phyloP scores from a whole-genome alignment of 2,888 invertebrate genomes.

The Amorpha juglandis region DNA sequence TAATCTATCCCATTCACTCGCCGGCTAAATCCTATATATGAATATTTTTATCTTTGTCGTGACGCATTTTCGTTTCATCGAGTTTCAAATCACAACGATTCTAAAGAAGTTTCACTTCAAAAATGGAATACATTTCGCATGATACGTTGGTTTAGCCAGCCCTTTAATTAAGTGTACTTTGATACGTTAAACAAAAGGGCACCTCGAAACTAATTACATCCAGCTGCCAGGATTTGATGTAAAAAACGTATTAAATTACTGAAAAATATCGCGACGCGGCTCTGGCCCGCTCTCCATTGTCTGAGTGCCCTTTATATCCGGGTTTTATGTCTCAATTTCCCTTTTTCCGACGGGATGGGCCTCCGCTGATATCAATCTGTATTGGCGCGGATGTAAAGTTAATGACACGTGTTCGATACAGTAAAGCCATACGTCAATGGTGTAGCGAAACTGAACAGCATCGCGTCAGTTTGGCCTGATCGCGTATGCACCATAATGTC shows the following conservation, averaged over 20 bases:
- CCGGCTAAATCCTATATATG: too few relatives aligned
- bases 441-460: background rate
- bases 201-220: conserved; percentile 18
- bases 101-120: too few relatives aligned
- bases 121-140: background rate
- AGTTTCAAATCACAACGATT: too few relatives aligned
- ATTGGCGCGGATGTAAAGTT: conserved; percentile 43
- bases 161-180: conserved; percentile 23
- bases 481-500: background rate
- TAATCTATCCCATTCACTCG: too few relatives aligned
- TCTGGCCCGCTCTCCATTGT: conserved; percentile 25
- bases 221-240: conserved; percentile 19
- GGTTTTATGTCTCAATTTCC: conserved; percentile 73
- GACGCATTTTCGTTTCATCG: too few relatives aligned
- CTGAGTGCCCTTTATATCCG: conserved; percentile 53
- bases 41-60: too few relatives aligned
- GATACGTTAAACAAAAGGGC: conserved; percentile 21
- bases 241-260: conserved; percentile 41
- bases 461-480: background rate
- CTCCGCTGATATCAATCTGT: conserved; percentile 61
- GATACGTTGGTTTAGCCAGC: conserved; percentile 2
- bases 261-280: conserved; percentile 40
- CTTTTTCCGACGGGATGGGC: conserved; percentile 40
- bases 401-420: conserved; percentile 51
- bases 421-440: background rate